A percentile compares a stretch with the other conserved stretches of the same genome.
These are phyloP conservation scores for Limanda limanda DNA, from an alignment of 2,113 vertebrate species.

Conservation along the genomic window DNA sequence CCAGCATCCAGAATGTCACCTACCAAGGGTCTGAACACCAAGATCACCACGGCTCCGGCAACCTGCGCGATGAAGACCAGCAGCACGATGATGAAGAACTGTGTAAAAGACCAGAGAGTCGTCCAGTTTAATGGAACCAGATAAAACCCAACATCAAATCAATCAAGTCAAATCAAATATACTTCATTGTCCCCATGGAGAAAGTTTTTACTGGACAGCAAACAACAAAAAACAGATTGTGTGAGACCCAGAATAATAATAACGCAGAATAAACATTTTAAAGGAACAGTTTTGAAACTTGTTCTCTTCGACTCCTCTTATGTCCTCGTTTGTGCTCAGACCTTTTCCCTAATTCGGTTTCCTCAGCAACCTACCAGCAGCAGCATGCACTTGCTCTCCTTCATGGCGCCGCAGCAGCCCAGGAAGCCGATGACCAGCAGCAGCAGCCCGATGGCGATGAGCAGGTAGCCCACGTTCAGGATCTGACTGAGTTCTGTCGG, in stretches of 20 bases:
- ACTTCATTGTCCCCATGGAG: too few relatives aligned
- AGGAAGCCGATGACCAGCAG: conserved; percentile 85
- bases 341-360: too few relatives aligned
- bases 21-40: conserved; percentile 85
- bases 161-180: too few relatives aligned
- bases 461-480: conserved; percentile 84
- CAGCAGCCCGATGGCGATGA: conserved; percentile 81
- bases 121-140: neutral
- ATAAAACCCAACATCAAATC: neutral
- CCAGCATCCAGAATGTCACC: conserved; percentile 16
- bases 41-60: conserved; percentile 82
- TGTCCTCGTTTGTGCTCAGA: too few relatives aligned
- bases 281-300: too few relatives aligned
- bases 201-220: too few relatives aligned
- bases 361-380: conserved; percentile 75
- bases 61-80: conserved; percentile 86
- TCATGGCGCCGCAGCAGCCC: conserved; percentile 84
- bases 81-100: conserved; percentile 86
- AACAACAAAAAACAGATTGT: too few relatives aligned
- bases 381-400: conserved; percentile 83
- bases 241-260: too few relatives aligned
- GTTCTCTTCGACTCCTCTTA: too few relatives aligned
- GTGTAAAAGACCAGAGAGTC: neutral
- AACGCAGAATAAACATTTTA: too few relatives aligned
- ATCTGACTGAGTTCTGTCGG: conserved; percentile 75